Base-by-base conservation (phyloP, 2,797 vertebrate genomes). In the Danio kyathit region DNA sequence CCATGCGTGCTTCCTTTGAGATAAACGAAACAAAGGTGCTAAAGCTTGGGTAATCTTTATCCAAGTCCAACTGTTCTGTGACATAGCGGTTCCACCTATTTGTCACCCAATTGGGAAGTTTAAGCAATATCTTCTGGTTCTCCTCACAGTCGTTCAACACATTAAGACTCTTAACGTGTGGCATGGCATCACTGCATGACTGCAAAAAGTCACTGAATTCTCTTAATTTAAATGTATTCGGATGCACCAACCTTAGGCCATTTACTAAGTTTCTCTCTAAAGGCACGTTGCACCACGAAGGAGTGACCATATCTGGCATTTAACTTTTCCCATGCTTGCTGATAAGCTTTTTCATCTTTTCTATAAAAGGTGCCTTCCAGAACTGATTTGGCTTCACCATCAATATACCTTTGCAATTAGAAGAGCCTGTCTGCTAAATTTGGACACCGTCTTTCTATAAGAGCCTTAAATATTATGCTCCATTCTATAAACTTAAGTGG, bases 381-480 rank as follows among this genome's bases (percentile, higher is more conserved):
- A n/a, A n/a, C n/a, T n/a, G n/a, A n/a, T n/a, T n/a, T n/a, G n/a
- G n/a, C n/a, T n/a, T n/a, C n/a, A n/a, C n/a, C n/a, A n/a, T n/a
- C n/a, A n/a, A n/a, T n/a, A n/a, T n/a, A n/a, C n/a, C n/a, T n/a
- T n/a, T n/a, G n/a, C n/a, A n/a, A n/a, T n/a, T n/a, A n/a, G n/a
- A n/a, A n/a, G n/a, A n/a, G n/a, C n/a, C n/a, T n/a, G n/a, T n/a
- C n/a, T n/a, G n/a, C n/a, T n/a, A n/a, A n/a, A n/a, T n/a, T n/a
- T n/a, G n/a, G n/a, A n/a, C n/a, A n/a, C n/a, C n/a, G n/a, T n/a
- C 75, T n/a, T 16, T 87, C 70, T 40, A 85, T 83, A 5, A 84
- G 77, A 13, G 83, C 67, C 1, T 85, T 85, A 12, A 88, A 86
- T 52, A 81, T 83, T 19, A 70, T 80, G 44, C 82, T 88, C 82